Percentiles rank a stretch among this genome's conserved stretches.
These are phyloP conservation scores for Buphagus erythrorhynchus DNA, from an alignment of 2,797 vertebrate species.

Conservation along the genomic window DNA sequence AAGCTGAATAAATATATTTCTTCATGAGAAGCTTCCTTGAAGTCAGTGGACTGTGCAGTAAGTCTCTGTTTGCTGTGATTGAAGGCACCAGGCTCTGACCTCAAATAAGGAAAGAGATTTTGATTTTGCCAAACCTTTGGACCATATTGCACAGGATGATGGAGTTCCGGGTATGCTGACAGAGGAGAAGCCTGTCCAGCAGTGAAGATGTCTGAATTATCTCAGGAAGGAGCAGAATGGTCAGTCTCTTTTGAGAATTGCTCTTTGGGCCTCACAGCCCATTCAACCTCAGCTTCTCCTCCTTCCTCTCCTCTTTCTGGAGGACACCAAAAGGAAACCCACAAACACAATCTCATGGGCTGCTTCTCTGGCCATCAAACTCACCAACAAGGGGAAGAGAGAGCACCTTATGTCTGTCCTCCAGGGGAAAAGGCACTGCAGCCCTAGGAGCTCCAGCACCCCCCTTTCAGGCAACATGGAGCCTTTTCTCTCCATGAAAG, in stretches of 20 bases:
- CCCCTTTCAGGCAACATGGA: background rate
- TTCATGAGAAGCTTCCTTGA: slow-evolving; percentile 57
- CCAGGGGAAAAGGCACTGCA: background rate
- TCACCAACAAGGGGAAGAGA: background rate
- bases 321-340: background rate
- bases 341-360: background rate
- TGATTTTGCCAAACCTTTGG: slow-evolving; percentile 36
- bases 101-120: slow-evolving; percentile 53
- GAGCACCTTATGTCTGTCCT: background rate
- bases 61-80: background rate
- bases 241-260: background rate
- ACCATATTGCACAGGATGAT: slow-evolving; percentile 5
- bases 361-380: background rate
- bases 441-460: background rate
- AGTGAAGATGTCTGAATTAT: background rate
- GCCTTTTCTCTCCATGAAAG: background rate
- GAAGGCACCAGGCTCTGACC: slow-evolving; percentile 13
- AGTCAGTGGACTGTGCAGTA: slow-evolving; percentile 45
- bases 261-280: background rate
- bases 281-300: no score
- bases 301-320: no score
- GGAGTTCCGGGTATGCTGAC: background rate
- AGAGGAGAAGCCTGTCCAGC: background rate
- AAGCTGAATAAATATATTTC: slow-evolving; percentile 39
- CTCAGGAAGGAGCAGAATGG: background rate